Conservation (phyloP, 37 sponge, comb jelly and placozoan species). For the Dysidea cf. avara region DNA sequence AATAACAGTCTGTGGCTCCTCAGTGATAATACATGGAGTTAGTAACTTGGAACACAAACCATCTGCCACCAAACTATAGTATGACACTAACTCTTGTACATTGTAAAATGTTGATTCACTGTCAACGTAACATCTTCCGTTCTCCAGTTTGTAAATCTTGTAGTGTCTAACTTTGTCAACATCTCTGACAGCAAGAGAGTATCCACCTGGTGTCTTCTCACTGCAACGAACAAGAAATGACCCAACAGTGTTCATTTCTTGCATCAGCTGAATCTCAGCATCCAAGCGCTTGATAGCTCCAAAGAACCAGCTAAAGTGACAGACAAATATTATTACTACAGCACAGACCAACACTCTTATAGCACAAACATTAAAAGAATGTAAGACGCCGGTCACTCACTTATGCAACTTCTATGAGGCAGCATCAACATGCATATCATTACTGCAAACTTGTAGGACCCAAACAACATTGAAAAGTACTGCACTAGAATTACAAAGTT, state of each 20-base stretch:
- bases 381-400: too few species aligned
- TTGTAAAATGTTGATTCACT: constrained; percentile 66
- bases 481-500: too few species aligned
- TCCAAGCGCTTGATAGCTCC: constrained; percentile 90
- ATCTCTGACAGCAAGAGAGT: constrained; percentile 85
- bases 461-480: too few species aligned
- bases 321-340: too few species aligned
- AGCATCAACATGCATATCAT: too few species aligned
- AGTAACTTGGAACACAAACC: constrained; percentile 72
- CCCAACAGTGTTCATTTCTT: constrained; percentile 64
- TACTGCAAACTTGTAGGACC: too few species aligned
- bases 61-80: constrained; percentile 77
- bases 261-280: constrained; percentile 92
- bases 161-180: constrained; percentile 85
- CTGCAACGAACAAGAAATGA: constrained; percentile 92
- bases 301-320: constrained; percentile 99
- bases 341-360: too few species aligned
- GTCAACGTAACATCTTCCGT: constrained; percentile 82
- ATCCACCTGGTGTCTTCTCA: constrained; percentile 94
- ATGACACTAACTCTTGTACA: constrained; percentile 73
- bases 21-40: constrained; percentile 66
- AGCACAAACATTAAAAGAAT: too few species aligned
- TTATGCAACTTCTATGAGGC: too few species aligned
- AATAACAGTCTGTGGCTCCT: constrained; percentile 91
- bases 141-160: constrained; percentile 79